A percentile compares a stretch with the other conserved stretches of the same genome.
phyloP scores from a whole-genome alignment of 2,113 vertebrate genomes.

The Calcarius ornatus region DNA sequence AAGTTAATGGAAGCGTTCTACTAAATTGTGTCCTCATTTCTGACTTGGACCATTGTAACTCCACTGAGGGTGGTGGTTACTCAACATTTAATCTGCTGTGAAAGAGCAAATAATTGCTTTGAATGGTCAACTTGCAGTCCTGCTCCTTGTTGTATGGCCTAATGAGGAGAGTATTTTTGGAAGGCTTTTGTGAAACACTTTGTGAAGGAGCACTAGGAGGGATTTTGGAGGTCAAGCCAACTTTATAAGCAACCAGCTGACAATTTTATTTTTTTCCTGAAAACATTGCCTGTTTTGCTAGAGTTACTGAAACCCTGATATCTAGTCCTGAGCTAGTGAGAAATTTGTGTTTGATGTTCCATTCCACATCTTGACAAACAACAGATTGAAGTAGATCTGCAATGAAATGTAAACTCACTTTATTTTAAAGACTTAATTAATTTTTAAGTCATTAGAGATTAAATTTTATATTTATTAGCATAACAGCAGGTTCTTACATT shows the following conservation, averaged over 20 bases:
- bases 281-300: neutral
- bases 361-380: neutral
- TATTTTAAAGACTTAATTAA: neutral
- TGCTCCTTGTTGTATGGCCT: neutral
- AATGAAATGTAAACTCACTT: neutral
- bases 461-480: neutral
- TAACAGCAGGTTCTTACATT: neutral
- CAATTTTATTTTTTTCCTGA: neutral
- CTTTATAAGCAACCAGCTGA: neutral
- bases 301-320: neutral
- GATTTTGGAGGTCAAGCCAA: neutral
- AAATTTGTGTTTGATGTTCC: neutral
- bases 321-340: neutral
- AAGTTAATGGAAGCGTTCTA: neutral
- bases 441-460: neutral
- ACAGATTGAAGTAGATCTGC: neutral
- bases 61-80: neutral
- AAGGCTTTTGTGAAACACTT: neutral
- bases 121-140: neutral
- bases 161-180: constrained; percentile 36
- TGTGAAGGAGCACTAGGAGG: neutral
- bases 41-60: neutral
- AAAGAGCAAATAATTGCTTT: constrained; percentile 16
- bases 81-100: neutral
- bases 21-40: neutral